Evolutionary conservation across 2,888 invertebrate species (phyloP).

Genomic region (Dasysyrphus albostriatus): DNA sequence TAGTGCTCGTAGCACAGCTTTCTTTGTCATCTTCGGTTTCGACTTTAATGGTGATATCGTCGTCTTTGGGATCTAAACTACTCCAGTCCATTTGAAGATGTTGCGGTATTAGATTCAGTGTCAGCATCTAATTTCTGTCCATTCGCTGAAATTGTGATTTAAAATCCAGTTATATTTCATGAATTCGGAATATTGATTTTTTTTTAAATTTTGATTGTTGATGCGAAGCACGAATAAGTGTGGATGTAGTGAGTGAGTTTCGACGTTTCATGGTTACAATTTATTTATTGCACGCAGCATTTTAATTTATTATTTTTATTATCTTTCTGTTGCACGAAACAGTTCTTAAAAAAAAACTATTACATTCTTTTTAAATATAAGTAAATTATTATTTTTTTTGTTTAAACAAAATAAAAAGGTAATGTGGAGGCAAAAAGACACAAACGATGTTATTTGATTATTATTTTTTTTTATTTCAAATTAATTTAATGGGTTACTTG

Average conservation of each 20-base stretch:
- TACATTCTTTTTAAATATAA: conserved; percentile 6
- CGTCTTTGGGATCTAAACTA: conserved; percentile 79
- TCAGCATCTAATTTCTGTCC: conserved; percentile 70
- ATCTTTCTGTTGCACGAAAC: conserved; percentile 16
- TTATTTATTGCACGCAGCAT: conserved; percentile 38
- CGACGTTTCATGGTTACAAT: conserved; percentile 40
- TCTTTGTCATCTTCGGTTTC: conserved; percentile 85
- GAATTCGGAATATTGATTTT: conserved; percentile 46
- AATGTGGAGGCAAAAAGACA: conserved; percentile 75
- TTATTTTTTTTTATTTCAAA: conserved; percentile 9
- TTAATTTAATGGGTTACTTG: not conserved
- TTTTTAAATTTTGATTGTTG: conserved; percentile 44
- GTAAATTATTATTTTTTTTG: not conserved
- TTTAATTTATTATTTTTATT: conserved; percentile 6
- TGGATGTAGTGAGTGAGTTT: conserved; percentile 71
- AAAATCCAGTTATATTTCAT: conserved; percentile 70
- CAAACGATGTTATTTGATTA: conserved; percentile 67
- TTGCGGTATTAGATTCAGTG: conserved; percentile 35
- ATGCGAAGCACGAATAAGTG: conserved; percentile 57
- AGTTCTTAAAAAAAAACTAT: conserved; percentile 23
- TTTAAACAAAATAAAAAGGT: conserved; percentile 60
- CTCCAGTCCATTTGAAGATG: conserved; percentile 68
- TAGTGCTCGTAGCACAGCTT: not conserved
- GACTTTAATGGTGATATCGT: conserved; percentile 82
- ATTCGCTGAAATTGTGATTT: conserved; percentile 74